phyloP scores from a whole-genome alignment of 2,888 invertebrate species.

The Tanytarsus gracilentus region DNA sequence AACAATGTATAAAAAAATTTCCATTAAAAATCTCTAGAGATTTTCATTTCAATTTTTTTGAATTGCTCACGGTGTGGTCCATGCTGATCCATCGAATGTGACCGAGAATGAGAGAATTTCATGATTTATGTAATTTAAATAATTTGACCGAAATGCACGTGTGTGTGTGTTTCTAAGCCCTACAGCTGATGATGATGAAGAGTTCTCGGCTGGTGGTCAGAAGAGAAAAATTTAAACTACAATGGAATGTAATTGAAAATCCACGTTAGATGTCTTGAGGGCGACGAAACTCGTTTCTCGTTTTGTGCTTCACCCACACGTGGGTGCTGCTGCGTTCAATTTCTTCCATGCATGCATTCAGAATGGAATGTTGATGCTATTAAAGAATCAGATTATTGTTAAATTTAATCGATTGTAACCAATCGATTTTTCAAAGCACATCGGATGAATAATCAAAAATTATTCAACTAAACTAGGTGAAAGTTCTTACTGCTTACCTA shows the following conservation, averaged over 20 bases:
- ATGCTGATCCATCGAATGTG: background rate
- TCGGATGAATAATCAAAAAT: background rate
- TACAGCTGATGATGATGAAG: no score
- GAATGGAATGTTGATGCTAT: slow-evolving; percentile 24
- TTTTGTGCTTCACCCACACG: slow-evolving; percentile 7
- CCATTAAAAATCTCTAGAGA: no score
- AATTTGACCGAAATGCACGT: no score
- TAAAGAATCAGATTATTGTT: slow-evolving; percentile 11
- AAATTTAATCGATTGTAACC: slow-evolving; percentile 18
- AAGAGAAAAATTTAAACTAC: slow-evolving; percentile 13
- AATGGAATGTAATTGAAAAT: slow-evolving; percentile 28
- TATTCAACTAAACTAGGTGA: background rate
- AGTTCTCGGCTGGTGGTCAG: no score
- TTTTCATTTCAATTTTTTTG: no score
- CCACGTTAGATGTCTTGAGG: slow-evolving; percentile 7
- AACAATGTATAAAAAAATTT: no score
- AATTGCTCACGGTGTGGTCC: slow-evolving; percentile 7
- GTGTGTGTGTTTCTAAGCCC: no score
- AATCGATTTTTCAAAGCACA: slow-evolving; percentile 15
- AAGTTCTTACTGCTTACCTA: background rate
- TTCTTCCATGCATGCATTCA: background rate
- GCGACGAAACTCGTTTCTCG: background rate
- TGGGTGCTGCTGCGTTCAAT: no score
- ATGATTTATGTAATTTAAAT: slow-evolving; percentile 15
- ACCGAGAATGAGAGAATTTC: background rate